Percentiles rank a stretch among this genome's conserved stretches.
These are phyloP conservation scores for Torymus texanus DNA, from an alignment of 2,888 invertebrate genomes.

Conservation along the genomic window DNA sequence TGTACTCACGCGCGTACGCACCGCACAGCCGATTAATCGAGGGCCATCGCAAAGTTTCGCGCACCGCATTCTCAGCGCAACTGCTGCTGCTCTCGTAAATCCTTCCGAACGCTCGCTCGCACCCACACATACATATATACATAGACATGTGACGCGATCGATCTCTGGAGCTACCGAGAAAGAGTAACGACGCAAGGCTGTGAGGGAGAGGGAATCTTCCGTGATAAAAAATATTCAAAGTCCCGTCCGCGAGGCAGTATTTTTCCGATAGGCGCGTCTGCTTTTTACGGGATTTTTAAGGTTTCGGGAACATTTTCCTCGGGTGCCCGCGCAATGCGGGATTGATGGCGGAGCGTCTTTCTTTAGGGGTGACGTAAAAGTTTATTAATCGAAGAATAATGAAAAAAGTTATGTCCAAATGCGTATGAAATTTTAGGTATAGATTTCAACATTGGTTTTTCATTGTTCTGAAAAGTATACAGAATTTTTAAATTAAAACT, in stretches of 20 bases:
- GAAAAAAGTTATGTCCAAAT: too few species aligned
- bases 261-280: not conserved
- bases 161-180: not conserved
- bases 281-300: not conserved
- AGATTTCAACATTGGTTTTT: too few species aligned
- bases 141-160: conserved; percentile 5
- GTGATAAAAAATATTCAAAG: conserved; percentile 31
- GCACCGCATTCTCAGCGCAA: conserved; percentile 20
- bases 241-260: not conserved
- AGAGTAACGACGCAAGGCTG: not conserved
- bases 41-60: conserved; percentile 37
- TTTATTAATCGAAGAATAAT: too few species aligned
- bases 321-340: too few species aligned
- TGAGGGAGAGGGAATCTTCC: conserved; percentile 19
- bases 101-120: conserved; percentile 5
- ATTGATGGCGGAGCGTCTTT: too few species aligned
- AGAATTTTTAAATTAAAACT: too few species aligned
- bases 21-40: conserved; percentile 34
- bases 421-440: too few species aligned
- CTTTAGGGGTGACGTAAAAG: too few species aligned
- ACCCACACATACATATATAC: not conserved
- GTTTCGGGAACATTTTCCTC: too few species aligned
- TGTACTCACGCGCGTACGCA: not conserved
- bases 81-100: conserved; percentile 26
- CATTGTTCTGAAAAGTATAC: too few species aligned